Conservation (phyloP, 2,797 vertebrate genomes). For the Parambassis ranga region DNA sequence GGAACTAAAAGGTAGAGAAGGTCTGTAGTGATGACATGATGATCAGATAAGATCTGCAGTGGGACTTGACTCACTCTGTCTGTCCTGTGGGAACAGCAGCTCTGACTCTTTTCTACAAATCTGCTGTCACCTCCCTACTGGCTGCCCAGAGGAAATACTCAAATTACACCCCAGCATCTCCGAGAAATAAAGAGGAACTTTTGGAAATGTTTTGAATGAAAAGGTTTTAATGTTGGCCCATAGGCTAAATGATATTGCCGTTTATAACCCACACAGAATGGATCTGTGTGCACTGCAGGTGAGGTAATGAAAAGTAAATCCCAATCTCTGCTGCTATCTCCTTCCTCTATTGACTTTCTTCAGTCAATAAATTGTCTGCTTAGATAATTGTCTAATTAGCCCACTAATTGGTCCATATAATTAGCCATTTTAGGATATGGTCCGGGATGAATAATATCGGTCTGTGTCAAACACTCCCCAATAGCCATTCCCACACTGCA, state of each 20-base stretch:
- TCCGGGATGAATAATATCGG: constrained; percentile 77
- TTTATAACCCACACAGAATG: neutral
- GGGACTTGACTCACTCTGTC: constrained; percentile 57
- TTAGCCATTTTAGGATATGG: constrained; percentile 84
- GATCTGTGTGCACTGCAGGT: constrained; percentile 19
- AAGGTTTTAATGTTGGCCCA: constrained; percentile 3
- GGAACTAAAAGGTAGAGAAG: constrained; percentile 51
- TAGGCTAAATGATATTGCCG: neutral
- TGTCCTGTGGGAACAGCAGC: constrained; percentile 76
- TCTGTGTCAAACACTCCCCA: constrained; percentile 62
- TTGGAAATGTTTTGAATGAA: constrained; percentile 7
- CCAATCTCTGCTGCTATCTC: constrained; percentile 54
- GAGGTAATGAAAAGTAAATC: constrained; percentile 50
- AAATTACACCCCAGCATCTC: constrained; percentile 14
- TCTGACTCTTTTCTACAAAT: constrained; percentile 52
- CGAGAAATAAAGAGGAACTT: constrained; percentile 4
- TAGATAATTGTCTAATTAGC: constrained; percentile 84
- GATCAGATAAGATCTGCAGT: constrained; percentile 74
- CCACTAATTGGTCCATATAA: constrained; percentile 80
- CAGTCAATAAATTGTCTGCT: constrained; percentile 74
- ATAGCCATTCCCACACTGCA: constrained; percentile 54
- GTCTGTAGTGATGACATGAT: constrained; percentile 64
- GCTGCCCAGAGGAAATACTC: constrained; percentile 25
- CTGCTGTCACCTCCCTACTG: constrained; percentile 29
- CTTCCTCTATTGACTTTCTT: constrained; percentile 67